Conservation (phyloP, 2,797 vertebrate species). For the Pseudochirops corinnae region DNA sequence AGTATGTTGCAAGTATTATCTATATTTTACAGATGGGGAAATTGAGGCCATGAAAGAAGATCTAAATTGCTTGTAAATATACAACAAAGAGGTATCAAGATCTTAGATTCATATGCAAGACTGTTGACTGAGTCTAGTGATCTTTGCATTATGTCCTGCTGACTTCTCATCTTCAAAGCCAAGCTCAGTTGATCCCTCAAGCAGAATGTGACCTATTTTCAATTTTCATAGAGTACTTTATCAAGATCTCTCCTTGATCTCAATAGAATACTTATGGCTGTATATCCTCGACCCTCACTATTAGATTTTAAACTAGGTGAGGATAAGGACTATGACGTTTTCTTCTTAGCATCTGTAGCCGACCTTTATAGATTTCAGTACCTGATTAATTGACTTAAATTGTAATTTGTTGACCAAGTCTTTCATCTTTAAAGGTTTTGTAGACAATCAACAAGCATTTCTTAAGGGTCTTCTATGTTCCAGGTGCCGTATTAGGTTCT, state of each 20-base stretch:
- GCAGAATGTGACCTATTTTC: neutral
- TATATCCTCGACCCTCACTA: neutral
- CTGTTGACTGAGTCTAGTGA: neutral
- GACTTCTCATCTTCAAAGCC: neutral
- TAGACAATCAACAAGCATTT: neutral
- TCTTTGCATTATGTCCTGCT: neutral
- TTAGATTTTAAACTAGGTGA: neutral
- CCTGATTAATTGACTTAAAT: neutral
- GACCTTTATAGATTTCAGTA: neutral
- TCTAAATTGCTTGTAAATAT: neutral
- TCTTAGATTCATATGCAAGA: neutral
- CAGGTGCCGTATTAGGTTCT: neutral
- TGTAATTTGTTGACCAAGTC: neutral
- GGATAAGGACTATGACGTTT: neutral
- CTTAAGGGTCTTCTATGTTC: neutral
- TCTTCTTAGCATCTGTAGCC: neutral
- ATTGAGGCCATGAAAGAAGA: neutral
- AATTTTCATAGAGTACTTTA: neutral
- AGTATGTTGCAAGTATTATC: neutral
- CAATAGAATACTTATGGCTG: neutral
- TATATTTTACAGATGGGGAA: neutral
- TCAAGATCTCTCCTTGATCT: neutral
- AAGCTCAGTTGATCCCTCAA: neutral
- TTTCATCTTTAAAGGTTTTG: neutral
- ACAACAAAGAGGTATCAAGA: neutral